Evolutionary conservation across 2,888 invertebrate species (phyloP).

Genomic region (Ophonus ardosiacus): DNA sequence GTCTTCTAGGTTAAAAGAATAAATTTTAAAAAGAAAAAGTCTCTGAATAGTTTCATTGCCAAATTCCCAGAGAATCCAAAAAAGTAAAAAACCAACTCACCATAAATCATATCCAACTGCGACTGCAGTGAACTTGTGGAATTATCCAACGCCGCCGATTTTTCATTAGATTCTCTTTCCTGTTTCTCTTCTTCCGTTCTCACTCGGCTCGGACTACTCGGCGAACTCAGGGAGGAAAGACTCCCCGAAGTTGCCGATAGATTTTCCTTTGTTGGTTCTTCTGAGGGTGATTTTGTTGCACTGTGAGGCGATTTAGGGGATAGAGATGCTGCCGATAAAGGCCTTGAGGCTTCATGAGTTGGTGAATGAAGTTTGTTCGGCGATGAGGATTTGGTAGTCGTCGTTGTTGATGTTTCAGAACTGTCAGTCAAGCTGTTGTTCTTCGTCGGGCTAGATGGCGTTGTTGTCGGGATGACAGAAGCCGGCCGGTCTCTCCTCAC

Average conservation of each 20-base stretch:
- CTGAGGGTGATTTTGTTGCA: constrained; percentile 77
- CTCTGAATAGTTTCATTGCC: constrained; percentile 19
- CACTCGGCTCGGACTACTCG: constrained; percentile 75
- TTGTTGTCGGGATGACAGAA: constrained; percentile 72
- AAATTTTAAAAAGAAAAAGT: background rate
- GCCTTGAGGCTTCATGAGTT: constrained; percentile 68
- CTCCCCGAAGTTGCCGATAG: constrained; percentile 74
- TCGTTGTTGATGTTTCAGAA: background rate
- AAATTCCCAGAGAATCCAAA: constrained; percentile 1
- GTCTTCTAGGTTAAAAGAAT: background rate
- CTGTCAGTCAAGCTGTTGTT: constrained; percentile 58
- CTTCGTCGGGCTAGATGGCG: constrained; percentile 67
- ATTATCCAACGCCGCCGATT: constrained; percentile 70
- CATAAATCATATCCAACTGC: constrained; percentile 71
- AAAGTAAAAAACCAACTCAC: constrained; percentile 69
- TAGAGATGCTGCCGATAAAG: constrained; percentile 68
- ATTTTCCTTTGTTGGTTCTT: constrained; percentile 73
- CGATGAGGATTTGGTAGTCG: constrained; percentile 37
- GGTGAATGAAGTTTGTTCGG: constrained; percentile 63
- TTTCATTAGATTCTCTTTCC: constrained; percentile 79
- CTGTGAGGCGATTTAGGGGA: constrained; percentile 69
- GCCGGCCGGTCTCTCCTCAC: constrained; percentile 73
- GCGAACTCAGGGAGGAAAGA: constrained; percentile 74
- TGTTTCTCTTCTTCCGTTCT: constrained; percentile 77
- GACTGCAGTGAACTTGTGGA: constrained; percentile 58